phyloP scores from a whole-genome alignment of 2,797 vertebrate genomes.

The Mallotus villosus region DNA sequence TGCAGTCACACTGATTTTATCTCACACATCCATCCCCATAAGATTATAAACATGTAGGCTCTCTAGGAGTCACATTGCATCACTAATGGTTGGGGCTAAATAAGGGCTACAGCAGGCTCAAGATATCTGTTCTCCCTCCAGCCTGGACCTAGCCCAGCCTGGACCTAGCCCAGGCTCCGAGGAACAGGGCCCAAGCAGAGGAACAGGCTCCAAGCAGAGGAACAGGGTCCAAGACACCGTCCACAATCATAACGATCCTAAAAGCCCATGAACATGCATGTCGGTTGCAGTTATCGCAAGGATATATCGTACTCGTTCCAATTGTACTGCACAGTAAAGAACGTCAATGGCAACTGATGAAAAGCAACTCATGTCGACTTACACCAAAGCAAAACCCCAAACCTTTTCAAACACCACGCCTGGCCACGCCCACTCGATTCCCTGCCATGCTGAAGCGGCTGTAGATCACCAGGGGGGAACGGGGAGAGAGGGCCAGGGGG shows the following conservation, averaged over 20 bases:
- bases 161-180: no score
- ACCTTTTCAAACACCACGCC: neutral
- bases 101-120: neutral
- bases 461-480: slow-evolving; percentile 27
- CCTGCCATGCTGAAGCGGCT: slow-evolving; percentile 8
- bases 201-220: no score
- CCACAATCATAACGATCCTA: no score
- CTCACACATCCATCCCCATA: neutral
- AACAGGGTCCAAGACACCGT: no score
- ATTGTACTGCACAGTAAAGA: no score
- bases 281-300: no score
- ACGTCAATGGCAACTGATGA: no score
- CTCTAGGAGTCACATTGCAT: neutral
- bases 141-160: neutral
- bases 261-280: no score
- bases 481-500: neutral
- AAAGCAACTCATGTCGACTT: no score
- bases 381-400: no score
- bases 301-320: no score
- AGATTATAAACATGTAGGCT: slow-evolving; percentile 3
- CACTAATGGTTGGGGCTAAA: slow-evolving; percentile 6
- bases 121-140: neutral
- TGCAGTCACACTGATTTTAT: slow-evolving; percentile 1
- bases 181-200: neutral
- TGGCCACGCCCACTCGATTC: neutral